These are phyloP conservation scores for Urocitellus parryii DNA, from an alignment of 2,113 vertebrate species.

Conservation along the genomic window DNA sequence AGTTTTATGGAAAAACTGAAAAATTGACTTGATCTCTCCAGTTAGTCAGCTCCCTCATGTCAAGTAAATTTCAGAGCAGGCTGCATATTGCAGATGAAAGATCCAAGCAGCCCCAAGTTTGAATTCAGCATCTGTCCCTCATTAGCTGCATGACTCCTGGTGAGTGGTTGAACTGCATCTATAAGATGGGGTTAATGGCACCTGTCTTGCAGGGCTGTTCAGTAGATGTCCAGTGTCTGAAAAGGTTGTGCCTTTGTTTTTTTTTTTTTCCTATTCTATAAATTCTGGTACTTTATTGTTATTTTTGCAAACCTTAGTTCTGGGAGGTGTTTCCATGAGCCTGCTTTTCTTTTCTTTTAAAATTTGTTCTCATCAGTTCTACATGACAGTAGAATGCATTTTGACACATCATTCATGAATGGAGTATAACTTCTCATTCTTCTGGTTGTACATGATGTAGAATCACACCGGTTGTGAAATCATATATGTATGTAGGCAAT, in stretches of 20 bases:
- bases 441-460: no score
- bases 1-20: background rate
- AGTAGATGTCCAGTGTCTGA: slow-evolving; percentile 4
- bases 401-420: no score
- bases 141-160: background rate
- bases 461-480: no score
- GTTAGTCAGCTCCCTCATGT: background rate
- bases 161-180: background rate
- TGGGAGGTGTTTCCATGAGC: background rate
- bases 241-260: background rate
- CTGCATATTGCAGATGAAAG: background rate
- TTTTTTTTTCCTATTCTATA: background rate
- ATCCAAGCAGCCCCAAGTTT: background rate
- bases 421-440: no score
- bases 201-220: background rate
- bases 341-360: background rate
- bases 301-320: background rate
- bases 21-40: background rate
- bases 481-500: no score
- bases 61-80: background rate
- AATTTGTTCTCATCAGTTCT: no score
- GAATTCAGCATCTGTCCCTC: background rate
- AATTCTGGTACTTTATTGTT: background rate
- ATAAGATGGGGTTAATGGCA: background rate
- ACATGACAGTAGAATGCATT: no score